Evolutionary conservation across 2,113 vertebrate genomes (phyloP), one percentile per base, ranked within the genome.

Genomic region (Centropus unirufus): DNA sequence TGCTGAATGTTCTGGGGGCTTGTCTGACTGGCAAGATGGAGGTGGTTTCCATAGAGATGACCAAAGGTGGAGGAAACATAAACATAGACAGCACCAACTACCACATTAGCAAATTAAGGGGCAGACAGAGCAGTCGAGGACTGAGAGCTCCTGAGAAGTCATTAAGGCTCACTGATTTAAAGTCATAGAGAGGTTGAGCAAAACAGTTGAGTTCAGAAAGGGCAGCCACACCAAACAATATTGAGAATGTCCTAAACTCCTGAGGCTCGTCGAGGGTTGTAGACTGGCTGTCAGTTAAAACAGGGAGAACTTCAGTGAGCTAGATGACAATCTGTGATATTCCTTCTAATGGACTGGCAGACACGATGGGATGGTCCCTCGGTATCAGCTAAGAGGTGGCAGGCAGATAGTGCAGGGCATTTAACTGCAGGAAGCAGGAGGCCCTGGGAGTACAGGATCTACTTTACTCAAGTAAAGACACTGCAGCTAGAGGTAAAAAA

Each of bases 1-100:
- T 73, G 18, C 46, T 1, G 7, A 21, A 59, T 92, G 61, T 81
- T 47, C 44, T 67, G 27, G 12, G 17, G 30, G 47, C 30, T 90
- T 78, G 36, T 87, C 39, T 92, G 74, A 68, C 54, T 75, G 30
- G 23, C 20, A 90, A 42, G 86, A 59, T 46, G 51, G 47, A 92
- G 32, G 16, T 1, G 2, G 29, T 86, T 86, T 81, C 83, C 57
- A 12, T 40, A 47, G 51, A 47, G 64, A 81, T 74, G 76, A 54
- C 42, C 59, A 70, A 90, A 90, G 23, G 44, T 84, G 30, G 73
- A 78, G 57, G 49, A 92, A 46, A 75, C 18, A 52, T 36, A 75
- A 86, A 64, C 58, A 69, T 10, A 36, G 49, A 52, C 16, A 59
- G 34, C n/a, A 86, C 18, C 27, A 84, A 23, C 23, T 61, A 64